Conservation (phyloP, 2,113 vertebrate genomes). For the Sterna hirundo region DNA sequence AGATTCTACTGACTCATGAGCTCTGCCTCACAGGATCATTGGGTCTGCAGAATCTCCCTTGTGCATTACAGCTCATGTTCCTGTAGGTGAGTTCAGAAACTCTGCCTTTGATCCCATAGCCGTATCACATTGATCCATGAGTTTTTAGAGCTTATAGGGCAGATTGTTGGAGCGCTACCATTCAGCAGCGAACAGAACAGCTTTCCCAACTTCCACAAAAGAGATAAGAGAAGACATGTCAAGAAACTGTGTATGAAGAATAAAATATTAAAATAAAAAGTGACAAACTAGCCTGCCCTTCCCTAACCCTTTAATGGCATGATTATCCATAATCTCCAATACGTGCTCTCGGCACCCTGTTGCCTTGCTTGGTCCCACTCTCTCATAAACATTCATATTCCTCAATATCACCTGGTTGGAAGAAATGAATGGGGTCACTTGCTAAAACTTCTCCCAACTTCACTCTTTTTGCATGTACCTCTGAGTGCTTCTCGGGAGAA, state of each 20-base stretch:
- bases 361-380: not conserved
- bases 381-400: not conserved
- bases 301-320: not conserved
- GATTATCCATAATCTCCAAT: not conserved
- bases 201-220: not conserved
- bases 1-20: conserved; percentile 37
- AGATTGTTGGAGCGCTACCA: not conserved
- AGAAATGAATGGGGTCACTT: not conserved
- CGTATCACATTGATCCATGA: conserved; percentile 14
- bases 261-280: not conserved
- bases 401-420: not conserved
- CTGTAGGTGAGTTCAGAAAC: conserved; percentile 32
- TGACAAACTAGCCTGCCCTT: not conserved
- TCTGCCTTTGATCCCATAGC: conserved; percentile 30
- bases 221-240: not conserved
- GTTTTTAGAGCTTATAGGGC: conserved; percentile 35
- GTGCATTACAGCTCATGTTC: conserved; percentile 40
- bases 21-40: not conserved
- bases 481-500: not conserved
- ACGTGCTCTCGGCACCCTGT: not conserved
- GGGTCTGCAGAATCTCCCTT: not conserved
- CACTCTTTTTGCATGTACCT: not conserved
- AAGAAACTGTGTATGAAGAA: not conserved
- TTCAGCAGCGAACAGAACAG: not conserved
- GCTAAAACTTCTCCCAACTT: not conserved